These are phyloP conservation scores for Edolisoma coerulescens DNA, from an alignment of 2,113 vertebrate species.

Conservation along the genomic window DNA sequence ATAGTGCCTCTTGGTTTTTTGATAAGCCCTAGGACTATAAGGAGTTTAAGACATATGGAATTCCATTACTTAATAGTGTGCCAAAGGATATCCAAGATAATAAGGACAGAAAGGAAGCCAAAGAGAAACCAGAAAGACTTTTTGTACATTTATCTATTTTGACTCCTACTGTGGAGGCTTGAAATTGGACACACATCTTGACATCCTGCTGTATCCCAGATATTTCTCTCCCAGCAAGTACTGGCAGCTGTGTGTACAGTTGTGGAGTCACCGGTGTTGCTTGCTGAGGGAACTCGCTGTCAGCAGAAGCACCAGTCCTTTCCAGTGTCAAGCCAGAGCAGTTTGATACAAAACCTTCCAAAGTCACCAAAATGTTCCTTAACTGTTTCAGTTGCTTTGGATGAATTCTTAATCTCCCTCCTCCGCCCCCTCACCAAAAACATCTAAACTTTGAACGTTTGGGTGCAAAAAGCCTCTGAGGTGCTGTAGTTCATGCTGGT, in stretches of 20 bases:
- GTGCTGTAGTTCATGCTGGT: background rate
- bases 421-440: background rate
- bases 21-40: background rate
- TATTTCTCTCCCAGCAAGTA: background rate
- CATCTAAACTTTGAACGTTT: background rate
- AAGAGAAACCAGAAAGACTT: background rate
- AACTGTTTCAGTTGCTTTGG: background rate
- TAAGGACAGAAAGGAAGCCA: background rate
- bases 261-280: background rate
- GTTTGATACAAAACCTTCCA: background rate
- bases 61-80: background rate
- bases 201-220: background rate
- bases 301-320: background rate
- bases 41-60: background rate
- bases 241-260: background rate
- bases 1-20: background rate
- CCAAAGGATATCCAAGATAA: background rate
- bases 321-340: background rate
- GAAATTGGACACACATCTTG: background rate
- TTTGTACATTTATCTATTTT: background rate
- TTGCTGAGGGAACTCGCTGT: background rate
- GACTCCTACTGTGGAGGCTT: background rate
- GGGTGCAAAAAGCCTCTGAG: background rate
- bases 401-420: background rate
- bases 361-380: background rate